phyloP scores from a whole-genome alignment of 2,888 invertebrate species.

The Julus scanicus region DNA sequence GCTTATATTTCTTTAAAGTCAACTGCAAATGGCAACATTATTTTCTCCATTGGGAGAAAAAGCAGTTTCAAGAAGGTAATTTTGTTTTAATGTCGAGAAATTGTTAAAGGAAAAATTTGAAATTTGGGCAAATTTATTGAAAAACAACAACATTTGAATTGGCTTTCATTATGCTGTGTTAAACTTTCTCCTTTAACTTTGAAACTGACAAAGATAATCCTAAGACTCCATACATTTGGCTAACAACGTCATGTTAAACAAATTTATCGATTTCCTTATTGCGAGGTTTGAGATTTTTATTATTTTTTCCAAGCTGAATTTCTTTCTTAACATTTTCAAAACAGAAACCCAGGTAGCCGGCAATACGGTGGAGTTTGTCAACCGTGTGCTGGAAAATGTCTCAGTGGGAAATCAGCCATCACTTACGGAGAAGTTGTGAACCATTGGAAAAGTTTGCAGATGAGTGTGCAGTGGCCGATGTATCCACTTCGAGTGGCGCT shows the following conservation, averaged over 20 bases:
- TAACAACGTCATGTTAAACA: too few species aligned
- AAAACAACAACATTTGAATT: too few species aligned
- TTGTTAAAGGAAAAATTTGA: neutral
- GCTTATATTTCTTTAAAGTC: neutral
- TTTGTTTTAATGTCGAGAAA: neutral
- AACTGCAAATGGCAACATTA: too few species aligned
- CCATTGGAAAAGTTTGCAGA: neutral
- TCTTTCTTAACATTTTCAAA: neutral
- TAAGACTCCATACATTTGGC: too few species aligned
- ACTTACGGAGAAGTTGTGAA: neutral
- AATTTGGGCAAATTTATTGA: neutral
- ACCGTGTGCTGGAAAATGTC: slow-evolving; percentile 88
- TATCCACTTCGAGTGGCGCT: neutral
- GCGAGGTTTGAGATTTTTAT: neutral
- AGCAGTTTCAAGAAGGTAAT: neutral
- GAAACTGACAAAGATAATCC: too few species aligned
- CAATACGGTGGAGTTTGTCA: slow-evolving; percentile 92
- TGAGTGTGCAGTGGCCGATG: neutral
- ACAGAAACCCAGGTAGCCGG: slow-evolving; percentile 81
- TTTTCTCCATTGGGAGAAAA: too few species aligned
- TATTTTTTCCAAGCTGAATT: neutral
- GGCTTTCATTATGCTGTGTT: too few species aligned
- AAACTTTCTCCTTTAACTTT: too few species aligned
- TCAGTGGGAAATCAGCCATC: slow-evolving; percentile 73
- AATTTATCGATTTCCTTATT: too few species aligned